These are phyloP conservation scores for Gila robusta DNA, from an alignment of 2,797 vertebrate genomes.

Conservation along the genomic window DNA sequence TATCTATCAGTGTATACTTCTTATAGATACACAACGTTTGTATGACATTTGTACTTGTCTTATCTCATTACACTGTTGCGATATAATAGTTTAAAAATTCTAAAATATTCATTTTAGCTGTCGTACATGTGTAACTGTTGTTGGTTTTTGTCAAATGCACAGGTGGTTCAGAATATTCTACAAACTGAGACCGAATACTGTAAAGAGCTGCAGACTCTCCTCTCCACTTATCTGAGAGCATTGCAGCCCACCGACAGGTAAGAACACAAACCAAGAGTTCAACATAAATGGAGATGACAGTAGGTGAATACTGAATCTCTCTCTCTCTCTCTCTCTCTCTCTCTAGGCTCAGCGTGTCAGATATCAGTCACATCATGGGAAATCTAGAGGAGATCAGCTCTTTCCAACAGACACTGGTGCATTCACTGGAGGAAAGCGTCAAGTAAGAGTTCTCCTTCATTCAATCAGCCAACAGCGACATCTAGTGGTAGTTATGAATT, in stretches of 20 bases:
- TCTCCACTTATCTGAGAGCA: conserved; percentile 91
- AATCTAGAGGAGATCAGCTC: conserved; percentile 97
- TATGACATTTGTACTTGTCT: not conserved
- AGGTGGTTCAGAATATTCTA: conserved; percentile 99
- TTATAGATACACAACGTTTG: not conserved
- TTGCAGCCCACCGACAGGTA: conserved; percentile 95
- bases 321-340: conserved; percentile 1
- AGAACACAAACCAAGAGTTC: not conserved
- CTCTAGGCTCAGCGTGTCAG: conserved; percentile 85
- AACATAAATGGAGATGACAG: not conserved
- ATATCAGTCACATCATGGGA: conserved; percentile 90
- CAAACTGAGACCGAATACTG: conserved; percentile 97
- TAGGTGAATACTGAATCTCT: not conserved
- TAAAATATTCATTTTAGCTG: not conserved
- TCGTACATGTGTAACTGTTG: not conserved
- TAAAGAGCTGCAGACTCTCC: conserved; percentile 94
- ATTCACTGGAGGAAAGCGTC: conserved; percentile 96
- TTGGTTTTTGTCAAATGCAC: not conserved
- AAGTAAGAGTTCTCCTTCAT: conserved; percentile 83
- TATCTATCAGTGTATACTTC: not conserved
- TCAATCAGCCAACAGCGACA: conserved; percentile 60
- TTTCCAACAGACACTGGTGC: conserved; percentile 97
- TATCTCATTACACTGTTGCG: not conserved
- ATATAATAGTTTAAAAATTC: not conserved
- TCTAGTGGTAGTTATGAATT: conserved; percentile 63